These are phyloP conservation scores for Porites evermanni DNA, from an alignment of 92 coral and sea anemone species.

Conservation along the genomic window DNA sequence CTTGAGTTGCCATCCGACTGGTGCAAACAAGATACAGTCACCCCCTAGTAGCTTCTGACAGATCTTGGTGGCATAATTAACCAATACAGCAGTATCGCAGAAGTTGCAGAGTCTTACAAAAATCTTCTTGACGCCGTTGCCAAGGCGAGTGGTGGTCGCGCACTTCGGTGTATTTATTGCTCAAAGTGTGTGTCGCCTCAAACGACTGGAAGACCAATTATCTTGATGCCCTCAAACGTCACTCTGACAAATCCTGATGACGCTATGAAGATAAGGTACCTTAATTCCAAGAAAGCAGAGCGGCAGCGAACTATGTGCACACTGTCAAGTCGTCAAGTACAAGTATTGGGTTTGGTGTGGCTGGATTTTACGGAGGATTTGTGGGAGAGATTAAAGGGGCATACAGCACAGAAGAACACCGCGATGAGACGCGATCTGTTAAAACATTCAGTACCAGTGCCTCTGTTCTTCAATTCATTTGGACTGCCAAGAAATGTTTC, in stretches of 20 bases:
- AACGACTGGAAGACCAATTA: slow-evolving; percentile 33
- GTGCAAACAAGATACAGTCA: slow-evolving; percentile 2
- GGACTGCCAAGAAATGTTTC: slow-evolving; percentile 51
- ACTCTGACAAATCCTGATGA: slow-evolving; percentile 29
- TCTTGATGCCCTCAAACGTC: slow-evolving; percentile 38
- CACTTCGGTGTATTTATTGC: slow-evolving; percentile 51
- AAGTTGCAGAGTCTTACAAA: slow-evolving; percentile 36
- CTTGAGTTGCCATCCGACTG: slow-evolving; percentile 38
- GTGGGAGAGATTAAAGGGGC: slow-evolving; percentile 42
- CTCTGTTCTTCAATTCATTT: slow-evolving; percentile 47
- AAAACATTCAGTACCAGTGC: slow-evolving; percentile 7
- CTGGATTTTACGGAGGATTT: slow-evolving; percentile 31
- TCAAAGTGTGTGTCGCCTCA: slow-evolving; percentile 36
- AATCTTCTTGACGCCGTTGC: slow-evolving; percentile 40
- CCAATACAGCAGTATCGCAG: slow-evolving; percentile 8
- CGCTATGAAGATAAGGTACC: slow-evolving; percentile 44
- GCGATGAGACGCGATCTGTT: neutral
- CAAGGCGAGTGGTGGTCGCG: slow-evolving; percentile 61
- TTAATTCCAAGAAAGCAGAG: slow-evolving; percentile 43
- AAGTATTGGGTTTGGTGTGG: neutral
- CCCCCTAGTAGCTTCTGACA: slow-evolving; percentile 20
- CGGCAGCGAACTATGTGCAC: slow-evolving; percentile 41
- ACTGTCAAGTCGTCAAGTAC: slow-evolving; percentile 45
- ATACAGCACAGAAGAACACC: neutral
- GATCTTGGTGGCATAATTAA: slow-evolving; percentile 30